Conservation (phyloP, 2,888 invertebrate genomes). For the Heliconius hortense region DNA sequence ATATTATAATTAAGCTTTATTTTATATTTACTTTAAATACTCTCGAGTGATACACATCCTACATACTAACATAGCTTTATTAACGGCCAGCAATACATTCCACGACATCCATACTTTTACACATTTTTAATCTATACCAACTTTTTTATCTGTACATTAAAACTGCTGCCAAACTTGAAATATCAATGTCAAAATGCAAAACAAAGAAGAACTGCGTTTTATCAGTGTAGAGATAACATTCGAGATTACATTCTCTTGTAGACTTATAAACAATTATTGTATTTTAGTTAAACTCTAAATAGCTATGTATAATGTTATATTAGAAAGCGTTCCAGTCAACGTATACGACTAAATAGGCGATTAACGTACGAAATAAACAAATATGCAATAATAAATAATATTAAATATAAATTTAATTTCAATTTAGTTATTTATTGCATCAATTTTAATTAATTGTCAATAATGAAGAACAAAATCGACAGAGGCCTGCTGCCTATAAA, state of each 20-base stretch:
- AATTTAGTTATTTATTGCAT: background rate
- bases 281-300: conserved; percentile 32
- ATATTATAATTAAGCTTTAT: too few species aligned
- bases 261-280: conserved; percentile 33
- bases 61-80: conserved; percentile 3
- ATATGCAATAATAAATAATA: background rate
- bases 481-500: conserved; percentile 88
- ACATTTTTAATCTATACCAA: background rate
- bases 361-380: background rate
- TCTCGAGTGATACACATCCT: too few species aligned
- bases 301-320: conserved; percentile 28
- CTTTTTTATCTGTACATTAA: conserved; percentile 6
- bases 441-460: conserved; percentile 32
- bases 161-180: background rate
- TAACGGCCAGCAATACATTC: background rate
- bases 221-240: conserved; percentile 9
- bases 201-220: conserved; percentile 18
- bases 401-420: background rate
- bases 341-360: background rate
- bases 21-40: too few species aligned
- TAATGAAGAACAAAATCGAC: conserved; percentile 84
- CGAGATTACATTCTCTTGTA: conserved; percentile 2
- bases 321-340: conserved; percentile 37
- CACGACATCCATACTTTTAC: background rate
- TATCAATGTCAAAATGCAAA: conserved; percentile 7